Evolutionary conservation across 2,888 invertebrate genomes (phyloP), one percentile per base, ranked within the genome.

Genomic region (Idaea straminata): DNA sequence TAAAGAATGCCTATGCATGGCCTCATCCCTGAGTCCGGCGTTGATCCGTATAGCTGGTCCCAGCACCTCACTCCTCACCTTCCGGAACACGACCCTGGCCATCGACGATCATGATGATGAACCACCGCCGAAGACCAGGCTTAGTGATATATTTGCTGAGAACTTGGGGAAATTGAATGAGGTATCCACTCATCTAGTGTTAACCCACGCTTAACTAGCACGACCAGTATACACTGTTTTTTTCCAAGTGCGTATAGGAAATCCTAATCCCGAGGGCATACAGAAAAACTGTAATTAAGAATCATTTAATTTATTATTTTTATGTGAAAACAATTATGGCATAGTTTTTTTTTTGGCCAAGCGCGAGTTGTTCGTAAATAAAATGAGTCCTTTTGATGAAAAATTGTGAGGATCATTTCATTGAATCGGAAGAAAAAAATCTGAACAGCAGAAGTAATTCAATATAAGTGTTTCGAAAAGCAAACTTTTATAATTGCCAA

Each of bases 21-120:
- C 95, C 0, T 93, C 94, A 38, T 93, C 95, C 3, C 83, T 97
- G 16, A 91, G 95, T 0, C 97, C 97, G 1, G 95, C 96, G 0
- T 96, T 95, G 83, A 84, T 97, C 3, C 94, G 96, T 63, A 93
- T 97, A 61, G 95, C 95, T 16, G 96, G 97, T 0, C 95, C 95
- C 0, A 94, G 94, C 63, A 95, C 95, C 1, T 86, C 94, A 1
- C 86, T 85, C 63, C 85, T 94, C 69, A 80, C 82, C 15, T 91
- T 92, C 77, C 79, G 82, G 64, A 92, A 92, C 74, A 77, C 84
- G 3, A 87, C 86, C 35, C 83, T 91, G 13, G 75, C 83, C 36
- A 83, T 91, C 59, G 81, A 83, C 3, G 77, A 84, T 13, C 66
- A 76, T 0, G 69, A 72, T 2, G 71, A 72, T 2, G 71, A 72